Conservation (phyloP, 2,113 vertebrate genomes). For the Phaetusa simplex region DNA sequence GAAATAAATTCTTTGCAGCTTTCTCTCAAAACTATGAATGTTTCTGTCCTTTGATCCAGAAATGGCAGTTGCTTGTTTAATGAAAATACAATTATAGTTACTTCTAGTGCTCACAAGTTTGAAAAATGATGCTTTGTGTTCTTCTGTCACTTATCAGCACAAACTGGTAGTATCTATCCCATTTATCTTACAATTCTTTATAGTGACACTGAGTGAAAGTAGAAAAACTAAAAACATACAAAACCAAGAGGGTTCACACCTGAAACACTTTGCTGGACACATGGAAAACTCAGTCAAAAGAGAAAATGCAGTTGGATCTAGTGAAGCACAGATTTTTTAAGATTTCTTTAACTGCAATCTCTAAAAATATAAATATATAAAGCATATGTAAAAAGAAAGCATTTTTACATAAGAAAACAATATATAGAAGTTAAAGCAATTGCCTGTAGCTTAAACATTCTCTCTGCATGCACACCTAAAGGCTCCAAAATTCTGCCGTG, state of each 20-base stretch:
- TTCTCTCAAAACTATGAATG: background rate
- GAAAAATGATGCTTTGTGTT: background rate
- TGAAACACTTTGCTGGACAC: background rate
- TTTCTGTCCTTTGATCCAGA: background rate
- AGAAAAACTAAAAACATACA: background rate
- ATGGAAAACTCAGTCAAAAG: background rate
- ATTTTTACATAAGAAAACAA: background rate
- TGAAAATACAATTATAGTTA: background rate
- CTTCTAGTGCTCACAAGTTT: background rate
- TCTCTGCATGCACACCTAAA: background rate
- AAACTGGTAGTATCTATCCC: background rate
- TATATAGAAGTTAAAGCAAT: background rate
- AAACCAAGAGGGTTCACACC: background rate
- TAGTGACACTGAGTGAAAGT: background rate
- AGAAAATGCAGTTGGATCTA: background rate
- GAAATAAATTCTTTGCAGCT: background rate
- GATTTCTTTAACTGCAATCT: background rate
- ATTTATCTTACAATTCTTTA: background rate
- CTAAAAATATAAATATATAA: background rate
- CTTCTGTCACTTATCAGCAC: background rate
- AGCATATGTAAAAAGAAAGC: background rate
- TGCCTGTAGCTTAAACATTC: background rate
- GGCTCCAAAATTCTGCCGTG: background rate
- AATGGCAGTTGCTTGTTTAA: background rate
- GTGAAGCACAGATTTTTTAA: fast-evolving